phyloP scores from a whole-genome alignment of 2,797 vertebrate species.

The Pseudomugil gertrudae region DNA sequence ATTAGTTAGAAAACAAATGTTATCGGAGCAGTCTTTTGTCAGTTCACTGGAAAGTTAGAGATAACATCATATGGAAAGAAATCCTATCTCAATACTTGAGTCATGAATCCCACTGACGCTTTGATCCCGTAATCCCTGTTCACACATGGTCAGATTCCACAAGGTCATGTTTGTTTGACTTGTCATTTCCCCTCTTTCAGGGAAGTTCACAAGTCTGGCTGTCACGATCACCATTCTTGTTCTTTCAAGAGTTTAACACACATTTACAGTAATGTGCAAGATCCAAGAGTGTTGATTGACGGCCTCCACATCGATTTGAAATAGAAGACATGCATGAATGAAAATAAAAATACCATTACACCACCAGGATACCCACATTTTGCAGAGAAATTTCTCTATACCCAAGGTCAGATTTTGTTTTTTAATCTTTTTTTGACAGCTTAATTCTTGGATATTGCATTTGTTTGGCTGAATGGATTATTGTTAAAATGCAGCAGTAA shows the following conservation, averaged over 20 bases:
- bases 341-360: constrained; percentile 27
- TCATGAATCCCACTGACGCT: constrained; percentile 24
- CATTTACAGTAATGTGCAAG: not conserved
- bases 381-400: constrained; percentile 33
- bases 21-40: too few relatives aligned
- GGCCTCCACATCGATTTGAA: constrained; percentile 11
- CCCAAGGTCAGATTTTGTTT: constrained; percentile 32
- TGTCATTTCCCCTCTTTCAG: constrained; percentile 14
- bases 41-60: not conserved
- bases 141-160: constrained; percentile 25
- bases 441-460: constrained; percentile 51
- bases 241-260: not conserved
- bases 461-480: constrained; percentile 22
- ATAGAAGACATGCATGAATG: constrained; percentile 2
- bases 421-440: constrained; percentile 14
- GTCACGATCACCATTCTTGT: constrained; percentile 10
- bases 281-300: not conserved
- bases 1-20: not conserved
- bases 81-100: constrained; percentile 10
- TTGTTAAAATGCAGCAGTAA: not conserved
- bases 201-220: constrained; percentile 14
- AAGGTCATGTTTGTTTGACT: constrained; percentile 12
- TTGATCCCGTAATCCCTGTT: constrained; percentile 26
- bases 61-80: not conserved
- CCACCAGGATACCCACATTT: constrained; percentile 18